phyloP scores from a whole-genome alignment of 2,113 vertebrate genomes.

The Chaenogobius annularis region DNA sequence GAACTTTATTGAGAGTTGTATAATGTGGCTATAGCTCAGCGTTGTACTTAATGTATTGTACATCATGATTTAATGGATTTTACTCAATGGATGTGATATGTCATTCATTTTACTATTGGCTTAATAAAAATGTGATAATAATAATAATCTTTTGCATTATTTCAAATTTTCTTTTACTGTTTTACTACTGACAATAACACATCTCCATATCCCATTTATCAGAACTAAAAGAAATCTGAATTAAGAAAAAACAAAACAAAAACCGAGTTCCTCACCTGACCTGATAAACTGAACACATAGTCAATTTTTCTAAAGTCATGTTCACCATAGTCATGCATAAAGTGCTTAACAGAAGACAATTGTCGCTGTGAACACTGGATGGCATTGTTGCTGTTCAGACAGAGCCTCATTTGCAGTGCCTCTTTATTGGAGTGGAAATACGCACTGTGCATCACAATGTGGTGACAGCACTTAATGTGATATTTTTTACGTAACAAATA shows the following conservation, averaged over 20 bases:
- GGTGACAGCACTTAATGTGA: background rate
- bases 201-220: too few species aligned
- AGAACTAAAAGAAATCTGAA: too few species aligned
- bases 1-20: background rate
- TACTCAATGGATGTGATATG: too few species aligned
- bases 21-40: too few species aligned
- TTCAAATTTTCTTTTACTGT: too few species aligned
- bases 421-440: slow-evolving; percentile 13
- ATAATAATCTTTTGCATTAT: too few species aligned
- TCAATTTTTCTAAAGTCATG: background rate
- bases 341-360: slow-evolving; percentile 36
- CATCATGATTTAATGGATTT: too few species aligned
- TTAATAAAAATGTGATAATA: too few species aligned
- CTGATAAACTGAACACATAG: background rate
- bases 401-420: slow-evolving; percentile 38
- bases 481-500: background rate
- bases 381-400: slow-evolving; percentile 73
- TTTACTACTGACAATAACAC: too few species aligned
- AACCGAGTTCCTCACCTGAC: background rate
- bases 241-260: too few species aligned
- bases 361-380: slow-evolving; percentile 69
- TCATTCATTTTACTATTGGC: too few species aligned
- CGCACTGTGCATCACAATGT: background rate
- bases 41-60: too few species aligned
- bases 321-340: background rate